Percentiles rank a stretch among this genome's conserved stretches.
Evolutionary conservation across 1,140 invertebrate genomes (phyloP).

Genomic region (Hyles vespertilio): DNA sequence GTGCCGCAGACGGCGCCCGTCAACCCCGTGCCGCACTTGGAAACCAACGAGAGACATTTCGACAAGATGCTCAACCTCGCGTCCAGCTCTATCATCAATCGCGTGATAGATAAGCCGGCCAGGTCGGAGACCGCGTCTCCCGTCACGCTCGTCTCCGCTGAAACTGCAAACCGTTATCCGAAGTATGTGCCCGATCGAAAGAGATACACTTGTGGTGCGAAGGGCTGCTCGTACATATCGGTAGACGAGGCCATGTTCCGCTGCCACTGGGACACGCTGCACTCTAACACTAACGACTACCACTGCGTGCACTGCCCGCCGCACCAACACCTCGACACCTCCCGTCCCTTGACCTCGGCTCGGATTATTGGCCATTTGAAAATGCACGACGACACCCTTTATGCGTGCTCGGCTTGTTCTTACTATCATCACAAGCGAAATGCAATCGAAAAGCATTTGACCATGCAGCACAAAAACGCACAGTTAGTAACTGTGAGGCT

Average conservation of each 20-base stretch:
- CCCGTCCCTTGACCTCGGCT: constrained; percentile 62
- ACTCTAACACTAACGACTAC: constrained; percentile 78
- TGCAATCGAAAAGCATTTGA: constrained; percentile 80
- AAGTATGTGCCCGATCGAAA: constrained; percentile 80
- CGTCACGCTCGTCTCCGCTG: constrained; percentile 26
- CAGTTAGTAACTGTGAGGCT: constrained; percentile 78
- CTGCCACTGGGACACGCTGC: constrained; percentile 83
- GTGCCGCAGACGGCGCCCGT: constrained; percentile 81
- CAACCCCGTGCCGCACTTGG: constrained; percentile 87
- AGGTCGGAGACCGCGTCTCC: constrained; percentile 16
- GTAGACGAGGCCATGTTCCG: constrained; percentile 83
- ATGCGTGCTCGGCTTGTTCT: constrained; percentile 81
- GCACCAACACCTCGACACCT: constrained; percentile 49
- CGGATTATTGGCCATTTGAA: constrained; percentile 83
- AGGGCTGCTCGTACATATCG: constrained; percentile 83
- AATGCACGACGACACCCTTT: constrained; percentile 83
- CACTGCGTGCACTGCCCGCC: constrained; percentile 82
- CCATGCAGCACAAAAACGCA: constrained; percentile 78
- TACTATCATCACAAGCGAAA: constrained; percentile 80
- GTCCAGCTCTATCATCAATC: constrained; percentile 78
- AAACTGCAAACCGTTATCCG: constrained; percentile 65
- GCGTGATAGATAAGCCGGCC: constrained; percentile 32
- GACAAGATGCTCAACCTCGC: constrained; percentile 90
- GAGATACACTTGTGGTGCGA: constrained; percentile 82
- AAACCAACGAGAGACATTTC: constrained; percentile 87